phyloP scores from a whole-genome alignment of 1,140 invertebrate species.

The Drosophila rufa region DNA sequence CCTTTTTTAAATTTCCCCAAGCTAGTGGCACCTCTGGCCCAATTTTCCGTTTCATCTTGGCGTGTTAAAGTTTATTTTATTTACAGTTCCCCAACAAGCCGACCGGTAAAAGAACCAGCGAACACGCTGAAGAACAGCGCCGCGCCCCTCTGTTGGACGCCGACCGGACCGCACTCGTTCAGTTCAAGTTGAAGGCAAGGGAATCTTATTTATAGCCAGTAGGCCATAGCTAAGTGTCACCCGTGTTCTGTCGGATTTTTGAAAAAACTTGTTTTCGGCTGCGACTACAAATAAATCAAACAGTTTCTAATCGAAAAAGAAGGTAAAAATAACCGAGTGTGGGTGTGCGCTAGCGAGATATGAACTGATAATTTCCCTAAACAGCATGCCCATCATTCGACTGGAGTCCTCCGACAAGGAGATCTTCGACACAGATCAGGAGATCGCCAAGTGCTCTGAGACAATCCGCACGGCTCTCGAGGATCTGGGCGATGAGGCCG shows the following conservation, averaged over 20 bases:
- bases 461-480: constrained; percentile 99
- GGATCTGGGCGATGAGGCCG: constrained; percentile 97
- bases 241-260: constrained; percentile 33
- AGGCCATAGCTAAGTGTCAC: constrained; percentile 52
- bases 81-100: background rate
- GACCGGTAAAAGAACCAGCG: constrained; percentile 2
- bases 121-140: background rate
- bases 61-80: background rate
- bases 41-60: background rate
- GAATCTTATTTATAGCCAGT: constrained; percentile 57
- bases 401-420: constrained; percentile 98
- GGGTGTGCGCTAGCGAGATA: constrained; percentile 12
- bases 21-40: background rate
- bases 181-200: constrained; percentile 61
- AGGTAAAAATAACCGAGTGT: constrained; percentile 18
- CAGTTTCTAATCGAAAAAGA: constrained; percentile 8
- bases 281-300: constrained; percentile 46
- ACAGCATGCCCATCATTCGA: constrained; percentile 91
- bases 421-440: constrained; percentile 98
- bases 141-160: background rate
- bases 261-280: constrained; percentile 27
- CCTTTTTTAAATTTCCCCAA: background rate
- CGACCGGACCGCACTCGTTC: constrained; percentile 11
- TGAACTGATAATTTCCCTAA: background rate
- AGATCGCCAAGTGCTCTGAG: constrained; percentile 98